phyloP scores from a whole-genome alignment of 37 sponge, comb jelly and placozoan species.

The Hormiphora californensis region DNA sequence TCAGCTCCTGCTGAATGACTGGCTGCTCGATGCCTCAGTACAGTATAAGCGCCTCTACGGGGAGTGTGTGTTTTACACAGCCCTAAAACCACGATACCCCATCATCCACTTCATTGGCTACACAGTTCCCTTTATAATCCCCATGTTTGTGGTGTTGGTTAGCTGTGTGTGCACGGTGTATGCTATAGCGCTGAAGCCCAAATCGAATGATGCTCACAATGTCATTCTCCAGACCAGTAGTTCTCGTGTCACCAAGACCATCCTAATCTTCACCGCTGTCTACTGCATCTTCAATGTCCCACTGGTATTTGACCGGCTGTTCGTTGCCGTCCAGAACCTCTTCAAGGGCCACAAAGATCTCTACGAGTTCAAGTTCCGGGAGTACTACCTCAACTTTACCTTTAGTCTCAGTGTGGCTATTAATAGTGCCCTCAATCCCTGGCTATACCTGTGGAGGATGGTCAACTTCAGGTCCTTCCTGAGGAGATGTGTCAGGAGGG shows the following conservation, averaged over 20 bases:
- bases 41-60: background rate
- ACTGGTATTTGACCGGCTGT: background rate
- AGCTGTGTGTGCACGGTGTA: conserved; percentile 16
- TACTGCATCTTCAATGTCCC: conserved; percentile 51
- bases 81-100: background rate
- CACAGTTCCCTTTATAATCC: conserved; percentile 41
- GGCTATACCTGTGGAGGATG: conserved; percentile 37
- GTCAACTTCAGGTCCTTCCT: conserved; percentile 37
- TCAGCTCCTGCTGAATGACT: conserved; percentile 8
- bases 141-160: conserved; percentile 9
- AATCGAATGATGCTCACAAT: background rate
- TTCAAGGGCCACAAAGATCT: background rate
- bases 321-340: conserved; percentile 20
- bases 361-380: background rate
- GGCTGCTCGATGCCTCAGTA: background rate
- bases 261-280: conserved; percentile 34
- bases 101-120: conserved; percentile 36
- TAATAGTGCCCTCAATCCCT: conserved; percentile 49
- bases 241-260: background rate
- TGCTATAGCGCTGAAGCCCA: background rate
- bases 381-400: conserved; percentile 51
- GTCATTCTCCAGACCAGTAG: background rate
- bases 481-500: too few species aligned
- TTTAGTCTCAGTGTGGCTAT: conserved; percentile 49
- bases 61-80: conserved; percentile 52